phyloP scores from a whole-genome alignment of 2,113 vertebrate species.

The Tyrannus savana region DNA sequence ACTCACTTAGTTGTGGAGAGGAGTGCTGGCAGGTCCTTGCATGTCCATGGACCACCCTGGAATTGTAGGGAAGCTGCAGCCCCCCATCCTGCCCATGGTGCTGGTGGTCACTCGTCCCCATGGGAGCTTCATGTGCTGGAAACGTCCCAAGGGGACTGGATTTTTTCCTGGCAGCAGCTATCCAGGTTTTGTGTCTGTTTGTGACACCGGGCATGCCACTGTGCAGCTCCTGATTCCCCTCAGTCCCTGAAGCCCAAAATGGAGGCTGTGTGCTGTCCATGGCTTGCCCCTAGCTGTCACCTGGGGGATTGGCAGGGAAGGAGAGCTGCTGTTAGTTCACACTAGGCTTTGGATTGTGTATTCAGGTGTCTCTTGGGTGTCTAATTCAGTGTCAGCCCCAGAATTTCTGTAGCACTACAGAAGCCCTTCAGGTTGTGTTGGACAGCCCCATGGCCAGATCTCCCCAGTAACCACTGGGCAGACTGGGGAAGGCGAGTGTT shows the following conservation, averaged over 20 bases:
- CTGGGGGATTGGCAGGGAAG: background rate
- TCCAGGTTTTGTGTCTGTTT: background rate
- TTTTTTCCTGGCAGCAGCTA: background rate
- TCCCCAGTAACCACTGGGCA: background rate
- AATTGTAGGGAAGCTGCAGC: background rate
- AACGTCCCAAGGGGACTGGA: background rate
- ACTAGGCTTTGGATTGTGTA: background rate
- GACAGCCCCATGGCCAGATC: rapidly evolving
- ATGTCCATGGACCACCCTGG: rapidly evolving
- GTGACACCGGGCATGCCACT: background rate
- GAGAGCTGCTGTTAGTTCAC: background rate
- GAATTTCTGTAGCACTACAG: background rate
- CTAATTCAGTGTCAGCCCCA: background rate
- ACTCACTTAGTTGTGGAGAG: background rate
- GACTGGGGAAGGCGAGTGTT: rapidly evolving
- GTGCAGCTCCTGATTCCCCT: background rate
- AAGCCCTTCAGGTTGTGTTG: background rate
- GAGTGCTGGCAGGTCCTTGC: background rate
- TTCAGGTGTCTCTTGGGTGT: background rate
- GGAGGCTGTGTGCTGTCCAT: background rate
- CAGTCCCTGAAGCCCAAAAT: background rate
- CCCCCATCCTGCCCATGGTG: rapidly evolving
- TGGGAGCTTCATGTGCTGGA: background rate
- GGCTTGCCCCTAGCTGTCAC: background rate
- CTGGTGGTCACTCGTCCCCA: background rate